These are phyloP conservation scores for Fulica atra DNA, from an alignment of 2,113 vertebrate species.

Conservation along the genomic window DNA sequence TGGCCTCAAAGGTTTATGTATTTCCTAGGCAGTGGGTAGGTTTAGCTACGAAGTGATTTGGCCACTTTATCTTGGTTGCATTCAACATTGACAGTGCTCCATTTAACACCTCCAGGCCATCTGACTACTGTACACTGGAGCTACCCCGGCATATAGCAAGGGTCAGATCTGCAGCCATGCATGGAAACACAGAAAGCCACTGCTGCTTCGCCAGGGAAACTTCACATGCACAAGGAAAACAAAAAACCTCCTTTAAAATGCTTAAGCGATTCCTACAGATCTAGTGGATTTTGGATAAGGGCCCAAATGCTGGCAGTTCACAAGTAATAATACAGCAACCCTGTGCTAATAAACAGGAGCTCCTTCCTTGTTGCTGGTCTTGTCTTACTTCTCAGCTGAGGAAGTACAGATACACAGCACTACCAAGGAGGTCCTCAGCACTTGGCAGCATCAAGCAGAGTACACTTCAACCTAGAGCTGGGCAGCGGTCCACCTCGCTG, in stretches of 20 bases:
- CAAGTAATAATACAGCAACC: background rate
- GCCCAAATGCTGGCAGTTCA: background rate
- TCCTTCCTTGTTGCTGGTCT: background rate
- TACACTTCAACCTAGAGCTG: background rate
- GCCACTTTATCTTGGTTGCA: background rate
- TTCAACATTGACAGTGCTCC: background rate
- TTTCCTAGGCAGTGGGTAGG: background rate
- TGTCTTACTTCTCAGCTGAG: background rate
- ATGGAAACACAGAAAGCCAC: background rate
- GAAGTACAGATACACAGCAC: background rate
- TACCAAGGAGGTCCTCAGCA: background rate
- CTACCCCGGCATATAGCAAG: background rate
- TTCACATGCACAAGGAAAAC: background rate
- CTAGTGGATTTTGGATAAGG: background rate
- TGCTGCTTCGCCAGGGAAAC: background rate
- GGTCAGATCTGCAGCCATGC: background rate
- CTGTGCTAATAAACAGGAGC: background rate
- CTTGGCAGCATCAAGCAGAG: background rate
- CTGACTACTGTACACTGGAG: background rate
- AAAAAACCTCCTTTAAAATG: background rate
- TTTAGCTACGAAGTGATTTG: background rate
- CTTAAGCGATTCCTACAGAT: background rate
- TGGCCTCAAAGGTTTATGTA: background rate
- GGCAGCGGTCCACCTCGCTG: constrained; percentile 27
- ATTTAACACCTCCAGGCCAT: background rate